Base-by-base conservation (phyloP, 2,113 vertebrate genomes). In the Ophthalmolycus amberensis region DNA sequence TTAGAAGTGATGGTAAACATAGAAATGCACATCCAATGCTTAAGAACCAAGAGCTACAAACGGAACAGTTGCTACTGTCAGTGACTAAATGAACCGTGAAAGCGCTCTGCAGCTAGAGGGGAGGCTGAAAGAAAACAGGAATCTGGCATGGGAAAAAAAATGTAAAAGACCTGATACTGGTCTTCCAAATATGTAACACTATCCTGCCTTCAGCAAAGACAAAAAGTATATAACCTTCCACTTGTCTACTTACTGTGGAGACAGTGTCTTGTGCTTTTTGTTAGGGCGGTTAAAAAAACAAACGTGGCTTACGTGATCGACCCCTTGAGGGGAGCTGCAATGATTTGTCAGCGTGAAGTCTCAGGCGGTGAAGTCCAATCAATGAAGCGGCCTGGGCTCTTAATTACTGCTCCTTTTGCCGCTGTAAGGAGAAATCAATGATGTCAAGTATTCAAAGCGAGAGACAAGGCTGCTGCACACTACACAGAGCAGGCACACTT, bases 371-470 rank as follows among this genome's bases (percentile, higher is more conserved):
- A 93, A 94, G 90, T 81, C 65, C 81, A 89, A 96, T 97, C 97
- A 94, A 97, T 97, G 94, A 94, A 92, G 95, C 92, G 94, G 94
- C 96, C 94, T 94, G 91, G 95, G 91, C 95, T 95, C 95, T 96
- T 96, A 96, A 97, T 97, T 95, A 96, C 93, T 94, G 91, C 91
- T 93, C 93, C 88, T 95, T 96, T 95, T 73, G 75, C 95, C 95
- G 95, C 96, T 90, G 94, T 95, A 94, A 95, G 95, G 94, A 95
- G 82, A 93, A 93, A 97, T 98, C 97, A 94, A 97, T 98, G 90
- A 94, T 96, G 96, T 94, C 91, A 94, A 93, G 90, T 92, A 92
- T 88, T 91, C 88, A 91, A 89, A 88, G 90, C 77, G 34, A 75
- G 78, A 89, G 80, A 81, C 69, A 60, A 77, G 75, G 84, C 80